These are phyloP conservation scores for Micrasema longulum DNA, from an alignment of 1,140 invertebrate species.

Conservation along the genomic window DNA sequence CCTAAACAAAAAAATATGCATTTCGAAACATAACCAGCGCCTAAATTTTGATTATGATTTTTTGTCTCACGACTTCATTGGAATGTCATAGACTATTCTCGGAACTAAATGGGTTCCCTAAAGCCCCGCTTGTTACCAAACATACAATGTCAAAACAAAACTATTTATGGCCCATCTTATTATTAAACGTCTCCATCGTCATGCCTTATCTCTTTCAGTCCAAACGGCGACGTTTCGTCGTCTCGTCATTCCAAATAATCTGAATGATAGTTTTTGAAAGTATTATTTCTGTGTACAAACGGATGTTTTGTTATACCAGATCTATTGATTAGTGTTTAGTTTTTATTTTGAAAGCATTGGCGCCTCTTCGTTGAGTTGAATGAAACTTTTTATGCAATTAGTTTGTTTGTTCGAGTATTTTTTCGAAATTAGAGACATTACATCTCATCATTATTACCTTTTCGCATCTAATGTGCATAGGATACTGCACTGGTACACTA, in stretches of 20 bases:
- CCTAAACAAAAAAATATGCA: no score
- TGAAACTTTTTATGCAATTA: background rate
- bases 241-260: background rate
- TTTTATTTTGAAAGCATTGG: slow-evolving; percentile 19
- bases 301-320: background rate
- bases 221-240: background rate
- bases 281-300: slow-evolving; percentile 11
- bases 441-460: no score
- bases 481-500: no score
- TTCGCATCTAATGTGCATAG: no score
- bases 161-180: slow-evolving; percentile 8
- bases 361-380: background rate
- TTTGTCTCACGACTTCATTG: background rate
- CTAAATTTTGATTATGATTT: no score
- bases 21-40: no score
- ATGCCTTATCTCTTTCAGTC: background rate
- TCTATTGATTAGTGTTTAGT: slow-evolving; percentile 3
- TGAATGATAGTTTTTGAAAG: background rate
- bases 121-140: background rate
- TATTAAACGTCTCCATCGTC: background rate
- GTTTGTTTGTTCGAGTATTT: no score
- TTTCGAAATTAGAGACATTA: no score
- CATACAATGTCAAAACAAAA: slow-evolving; percentile 9
- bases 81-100: background rate
- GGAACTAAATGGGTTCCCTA: slow-evolving; percentile 4